Evolutionary conservation across 35 echinoderm and acorn worm species (phyloP).

Genomic region (Chiridota heheva): DNA sequence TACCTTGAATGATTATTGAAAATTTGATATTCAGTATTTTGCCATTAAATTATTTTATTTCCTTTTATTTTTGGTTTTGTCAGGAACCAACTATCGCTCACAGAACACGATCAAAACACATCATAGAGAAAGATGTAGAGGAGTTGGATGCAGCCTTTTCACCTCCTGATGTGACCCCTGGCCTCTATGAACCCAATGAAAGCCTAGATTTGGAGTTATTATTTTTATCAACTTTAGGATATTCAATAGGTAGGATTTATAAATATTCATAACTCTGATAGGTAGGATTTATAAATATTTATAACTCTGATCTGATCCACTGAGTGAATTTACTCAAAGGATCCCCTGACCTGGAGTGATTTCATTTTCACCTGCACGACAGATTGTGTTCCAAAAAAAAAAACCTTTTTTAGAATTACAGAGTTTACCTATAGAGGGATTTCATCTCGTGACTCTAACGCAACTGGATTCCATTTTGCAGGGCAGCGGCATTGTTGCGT

Average conservation of each 20-base stretch:
- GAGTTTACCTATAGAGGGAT: too few species aligned
- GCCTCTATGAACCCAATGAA: constrained; percentile 32
- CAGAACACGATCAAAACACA: constrained; percentile 86
- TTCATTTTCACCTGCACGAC: too few species aligned
- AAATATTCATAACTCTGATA: too few species aligned
- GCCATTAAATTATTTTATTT: constrained; percentile 4
- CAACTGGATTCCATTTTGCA: too few species aligned
- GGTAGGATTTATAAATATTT: too few species aligned
- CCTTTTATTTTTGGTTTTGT: neutral
- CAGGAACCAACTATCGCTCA: constrained; percentile 74
- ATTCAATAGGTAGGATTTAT: too few species aligned
- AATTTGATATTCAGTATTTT: neutral
- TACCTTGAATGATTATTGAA: neutral
- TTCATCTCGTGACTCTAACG: too few species aligned
- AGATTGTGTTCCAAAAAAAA: too few species aligned
- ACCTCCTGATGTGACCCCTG: constrained; percentile 72
- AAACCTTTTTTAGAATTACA: too few species aligned
- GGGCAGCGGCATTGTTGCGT: too few species aligned
- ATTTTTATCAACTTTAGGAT: too few species aligned
- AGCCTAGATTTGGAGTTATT: neutral
- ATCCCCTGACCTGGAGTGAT: neutral
- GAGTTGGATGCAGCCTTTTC: constrained; percentile 87
- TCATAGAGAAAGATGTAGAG: constrained; percentile 73
- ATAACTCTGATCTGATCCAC: too few species aligned
- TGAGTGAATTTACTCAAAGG: neutral